phyloP scores from a whole-genome alignment of 2,888 invertebrate genomes.

The Lasioglossum morio region DNA sequence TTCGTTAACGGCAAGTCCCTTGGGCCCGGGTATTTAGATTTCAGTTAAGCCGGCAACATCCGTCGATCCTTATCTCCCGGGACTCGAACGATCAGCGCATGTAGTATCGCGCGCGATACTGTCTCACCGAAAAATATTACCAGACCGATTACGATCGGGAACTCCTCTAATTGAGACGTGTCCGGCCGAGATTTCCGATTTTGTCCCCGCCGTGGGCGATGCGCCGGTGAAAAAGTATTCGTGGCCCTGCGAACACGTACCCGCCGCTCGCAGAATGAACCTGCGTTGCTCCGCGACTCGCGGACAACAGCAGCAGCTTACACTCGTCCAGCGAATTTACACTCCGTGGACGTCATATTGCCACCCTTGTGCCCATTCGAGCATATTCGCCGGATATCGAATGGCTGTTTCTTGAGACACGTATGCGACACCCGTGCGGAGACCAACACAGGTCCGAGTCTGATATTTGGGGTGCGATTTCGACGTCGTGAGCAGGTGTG shows the following conservation, averaged over 20 bases:
- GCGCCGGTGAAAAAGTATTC: not conserved
- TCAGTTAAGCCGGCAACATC: conserved; percentile 32
- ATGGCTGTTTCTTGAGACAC: conserved; percentile 1
- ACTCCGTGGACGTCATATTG: conserved; percentile 5
- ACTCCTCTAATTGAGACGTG: conserved; percentile 63
- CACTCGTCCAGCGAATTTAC: conserved; percentile 6
- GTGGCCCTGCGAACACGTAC: not conserved
- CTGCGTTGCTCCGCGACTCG: not conserved
- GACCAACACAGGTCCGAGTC: not conserved
- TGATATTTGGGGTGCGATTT: conserved; percentile 5
- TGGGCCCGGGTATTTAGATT: conserved; percentile 7
- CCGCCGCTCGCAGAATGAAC: not conserved
- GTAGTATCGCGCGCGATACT: conserved; percentile 35
- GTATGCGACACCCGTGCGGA: not conserved
- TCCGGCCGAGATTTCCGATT: conserved; percentile 47
- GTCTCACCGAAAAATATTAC: conserved; percentile 38
- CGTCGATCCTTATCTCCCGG: conserved; percentile 41
- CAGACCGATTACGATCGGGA: conserved; percentile 51
- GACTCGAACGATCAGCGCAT: conserved; percentile 46
- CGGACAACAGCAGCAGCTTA: not conserved
- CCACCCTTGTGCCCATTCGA: conserved; percentile 5
- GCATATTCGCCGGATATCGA: conserved; percentile 15
- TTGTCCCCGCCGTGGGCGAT: conserved; percentile 47
- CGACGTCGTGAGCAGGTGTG: conserved; percentile 26
- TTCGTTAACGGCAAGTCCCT: not conserved